phyloP scores from a whole-genome alignment of 2,113 vertebrate genomes.

The Hippocampus mohnikei region DNA sequence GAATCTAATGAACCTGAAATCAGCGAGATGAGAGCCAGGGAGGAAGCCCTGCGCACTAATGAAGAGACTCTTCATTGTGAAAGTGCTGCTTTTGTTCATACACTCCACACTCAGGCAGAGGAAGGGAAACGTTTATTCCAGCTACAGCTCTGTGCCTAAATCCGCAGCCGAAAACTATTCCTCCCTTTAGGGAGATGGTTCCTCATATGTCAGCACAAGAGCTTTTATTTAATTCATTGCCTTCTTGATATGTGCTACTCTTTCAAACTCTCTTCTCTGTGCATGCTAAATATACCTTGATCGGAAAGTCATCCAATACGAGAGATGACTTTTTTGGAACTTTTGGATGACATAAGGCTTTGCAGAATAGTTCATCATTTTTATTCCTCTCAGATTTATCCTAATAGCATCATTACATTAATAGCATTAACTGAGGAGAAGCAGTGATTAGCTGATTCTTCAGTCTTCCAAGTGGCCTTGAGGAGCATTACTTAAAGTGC shows the following conservation, averaged over 20 bases:
- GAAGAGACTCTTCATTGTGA: slow-evolving; percentile 41
- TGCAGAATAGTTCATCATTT: not conserved
- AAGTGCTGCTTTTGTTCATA: slow-evolving; percentile 43
- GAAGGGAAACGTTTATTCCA: slow-evolving; percentile 32
- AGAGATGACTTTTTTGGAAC: not conserved
- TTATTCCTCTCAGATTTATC: slow-evolving; percentile 1
- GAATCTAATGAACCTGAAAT: slow-evolving; percentile 28
- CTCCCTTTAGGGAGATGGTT: slow-evolving; percentile 41
- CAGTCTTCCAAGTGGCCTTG: slow-evolving; percentile 26
- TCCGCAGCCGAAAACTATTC: slow-evolving; percentile 45
- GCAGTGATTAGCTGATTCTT: slow-evolving; percentile 20
- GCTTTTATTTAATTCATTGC: slow-evolving; percentile 50
- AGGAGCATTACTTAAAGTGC: slow-evolving; percentile 38
- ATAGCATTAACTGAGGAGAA: slow-evolving; percentile 15
- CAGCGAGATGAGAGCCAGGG: slow-evolving; percentile 8
- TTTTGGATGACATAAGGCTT: slow-evolving; percentile 4
- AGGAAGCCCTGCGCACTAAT: slow-evolving; percentile 41
- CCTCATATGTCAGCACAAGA: slow-evolving; percentile 29
- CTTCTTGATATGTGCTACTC: slow-evolving; percentile 20
- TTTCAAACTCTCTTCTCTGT: slow-evolving; percentile 11
- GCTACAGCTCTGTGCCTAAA: slow-evolving; percentile 47
- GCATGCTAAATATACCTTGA: slow-evolving; percentile 24
- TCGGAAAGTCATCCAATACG: slow-evolving; percentile 16
- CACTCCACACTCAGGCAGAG: slow-evolving; percentile 4
- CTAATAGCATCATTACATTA: slow-evolving; percentile 1